Evolutionary conservation across 2,113 vertebrate genomes (phyloP), one percentile per base, ranked within the genome.

Genomic region (Melanerpes aurifrons): DNA sequence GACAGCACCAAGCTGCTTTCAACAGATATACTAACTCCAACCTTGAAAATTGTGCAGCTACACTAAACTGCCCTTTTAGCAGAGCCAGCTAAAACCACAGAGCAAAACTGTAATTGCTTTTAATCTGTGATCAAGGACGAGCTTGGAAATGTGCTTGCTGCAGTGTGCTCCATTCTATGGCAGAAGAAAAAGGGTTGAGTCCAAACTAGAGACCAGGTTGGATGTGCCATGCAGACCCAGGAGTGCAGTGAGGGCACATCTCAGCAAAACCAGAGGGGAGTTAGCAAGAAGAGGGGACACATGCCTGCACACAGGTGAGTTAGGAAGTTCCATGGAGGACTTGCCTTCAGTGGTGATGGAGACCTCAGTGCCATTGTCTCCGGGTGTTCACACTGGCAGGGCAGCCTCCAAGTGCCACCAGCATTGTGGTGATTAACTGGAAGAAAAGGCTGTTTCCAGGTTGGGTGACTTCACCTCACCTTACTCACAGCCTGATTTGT

Each of bases 401-500:
- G 20, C 56, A 91, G 43, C 22, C 22, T 78, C 47, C 6, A 17
- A n/a, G 21, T 61, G 71, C 43, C 25, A 48, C n/a, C 3, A 1
- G 35, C 1, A 1, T 28, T 61, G 31, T 2, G 4, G 57, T 50
- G 57, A 29, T 68, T 74, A 72, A 80, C 76, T 50, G 63, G 25
- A 64, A 66, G 29, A 69, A 86, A 90, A 83, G 35, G n/a, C 56
- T 17, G 7, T 87, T 89, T 85, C 53, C 92, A 96, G 63, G 16
- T 47, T 54, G 26, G 15, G 80, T 43, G 58, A 63, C 35, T 73
- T 89, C 62, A 12, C 37, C 79, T 87, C 82, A 35, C 58, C 80
- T 90, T 82, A 73, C 79, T 90, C 78, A 72, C 70, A 86, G 92
- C 80, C 93, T 21, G 87, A 86, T 70, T 94, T 88, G 80, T 91